Conservation (phyloP, 2,797 vertebrate species). For the Chromobotia macracanthus region DNA sequence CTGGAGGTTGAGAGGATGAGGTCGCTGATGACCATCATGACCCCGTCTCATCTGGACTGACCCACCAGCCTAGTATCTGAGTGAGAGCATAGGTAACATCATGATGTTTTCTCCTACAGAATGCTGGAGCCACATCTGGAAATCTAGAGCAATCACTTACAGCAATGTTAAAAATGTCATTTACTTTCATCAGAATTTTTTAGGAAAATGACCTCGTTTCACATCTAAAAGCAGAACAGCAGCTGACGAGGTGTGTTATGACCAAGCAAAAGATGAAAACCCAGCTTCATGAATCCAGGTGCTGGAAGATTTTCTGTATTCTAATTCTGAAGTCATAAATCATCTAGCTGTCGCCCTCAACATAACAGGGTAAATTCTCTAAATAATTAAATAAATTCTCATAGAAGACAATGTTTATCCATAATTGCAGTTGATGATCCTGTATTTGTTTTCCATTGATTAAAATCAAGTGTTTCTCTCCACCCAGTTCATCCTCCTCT, state of each 20-base stretch:
- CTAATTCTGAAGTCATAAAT: constrained; percentile 71
- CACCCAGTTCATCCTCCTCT: constrained; percentile 65
- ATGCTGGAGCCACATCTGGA: too few relatives aligned
- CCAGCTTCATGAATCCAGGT: constrained; percentile 63
- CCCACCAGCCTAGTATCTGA: not conserved
- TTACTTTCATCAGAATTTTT: too few relatives aligned
- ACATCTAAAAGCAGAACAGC: too few relatives aligned
- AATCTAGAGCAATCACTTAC: too few relatives aligned
- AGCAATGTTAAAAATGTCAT: too few relatives aligned
- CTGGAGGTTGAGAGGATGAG: constrained; percentile 9
- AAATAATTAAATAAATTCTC: not conserved
- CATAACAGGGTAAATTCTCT: not conserved
- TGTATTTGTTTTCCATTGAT: not conserved
- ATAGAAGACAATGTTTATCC: not conserved
- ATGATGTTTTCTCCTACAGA: too few relatives aligned
- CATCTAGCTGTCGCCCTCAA: constrained; percentile 20
- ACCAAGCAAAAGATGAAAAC: too few relatives aligned
- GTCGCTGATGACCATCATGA: constrained; percentile 4
- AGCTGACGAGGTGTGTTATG: constrained; percentile 37
- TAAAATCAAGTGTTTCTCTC: constrained; percentile 54
- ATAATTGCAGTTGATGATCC: not conserved
- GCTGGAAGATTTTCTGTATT: too few relatives aligned
- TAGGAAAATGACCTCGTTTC: too few relatives aligned
- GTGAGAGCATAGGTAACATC: too few relatives aligned
- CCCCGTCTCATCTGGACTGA: not conserved